phyloP scores from a whole-genome alignment of 2,797 vertebrate species.

The Phoebastria nigripes region DNA sequence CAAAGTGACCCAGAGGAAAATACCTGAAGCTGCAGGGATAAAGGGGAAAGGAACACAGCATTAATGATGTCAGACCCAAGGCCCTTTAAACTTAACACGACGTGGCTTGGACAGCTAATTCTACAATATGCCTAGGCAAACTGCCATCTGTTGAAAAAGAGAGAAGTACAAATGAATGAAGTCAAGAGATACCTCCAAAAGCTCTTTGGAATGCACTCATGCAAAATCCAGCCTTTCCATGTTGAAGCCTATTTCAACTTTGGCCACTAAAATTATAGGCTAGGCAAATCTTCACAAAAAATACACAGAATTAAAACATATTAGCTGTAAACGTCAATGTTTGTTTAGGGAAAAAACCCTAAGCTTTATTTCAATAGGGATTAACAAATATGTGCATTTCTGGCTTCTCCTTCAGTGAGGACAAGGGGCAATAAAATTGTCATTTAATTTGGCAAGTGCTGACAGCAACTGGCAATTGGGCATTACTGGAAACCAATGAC shows the following conservation, averaged over 20 bases:
- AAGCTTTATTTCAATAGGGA: neutral
- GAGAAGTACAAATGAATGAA: neutral
- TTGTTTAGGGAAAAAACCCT: neutral
- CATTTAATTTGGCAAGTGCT: neutral
- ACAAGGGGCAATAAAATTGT: neutral
- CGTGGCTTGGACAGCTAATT: neutral
- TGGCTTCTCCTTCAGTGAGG: neutral
- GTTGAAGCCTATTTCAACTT: neutral
- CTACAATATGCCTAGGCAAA: neutral
- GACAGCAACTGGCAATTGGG: neutral
- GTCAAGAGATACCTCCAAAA: neutral
- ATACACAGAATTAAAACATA: neutral
- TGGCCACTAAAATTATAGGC: neutral
- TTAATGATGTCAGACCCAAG: neutral
- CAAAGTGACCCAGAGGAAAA: neutral
- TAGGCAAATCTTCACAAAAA: neutral
- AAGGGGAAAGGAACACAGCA: neutral
- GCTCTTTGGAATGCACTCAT: neutral
- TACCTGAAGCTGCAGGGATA: neutral
- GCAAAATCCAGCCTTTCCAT: neutral
- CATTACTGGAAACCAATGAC: neutral
- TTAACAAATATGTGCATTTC: neutral
- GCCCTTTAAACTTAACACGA: neutral
- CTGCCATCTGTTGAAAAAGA: neutral
- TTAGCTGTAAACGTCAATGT: neutral